Evolutionary conservation across 2,797 vertebrate genomes (phyloP).

Genomic region (Micropoecilia bifurca): DNA sequence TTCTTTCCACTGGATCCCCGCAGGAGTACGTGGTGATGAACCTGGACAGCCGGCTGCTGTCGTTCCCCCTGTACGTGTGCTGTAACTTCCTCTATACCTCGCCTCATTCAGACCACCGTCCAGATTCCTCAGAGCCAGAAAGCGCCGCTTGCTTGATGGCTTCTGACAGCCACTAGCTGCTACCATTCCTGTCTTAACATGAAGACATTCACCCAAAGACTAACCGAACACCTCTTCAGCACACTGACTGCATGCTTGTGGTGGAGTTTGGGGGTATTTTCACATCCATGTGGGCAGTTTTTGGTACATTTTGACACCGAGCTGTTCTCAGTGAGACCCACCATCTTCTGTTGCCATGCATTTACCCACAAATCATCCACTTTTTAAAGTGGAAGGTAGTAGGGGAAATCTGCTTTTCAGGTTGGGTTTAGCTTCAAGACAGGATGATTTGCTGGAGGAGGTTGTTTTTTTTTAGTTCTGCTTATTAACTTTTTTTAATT

Average conservation of each 20-base stretch:
- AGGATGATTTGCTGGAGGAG: constrained; percentile 3
- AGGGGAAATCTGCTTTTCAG: constrained; percentile 1
- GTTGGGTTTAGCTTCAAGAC: neutral
- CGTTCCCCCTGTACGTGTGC: constrained; percentile 95
- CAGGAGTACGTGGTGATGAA: constrained; percentile 98
- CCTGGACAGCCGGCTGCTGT: constrained; percentile 91
- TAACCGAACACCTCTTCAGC: constrained; percentile 34
- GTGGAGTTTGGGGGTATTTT: constrained; percentile 31
- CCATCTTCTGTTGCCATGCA: constrained; percentile 19
- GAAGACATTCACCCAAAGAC: constrained; percentile 37
- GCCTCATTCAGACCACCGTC: constrained; percentile 80
- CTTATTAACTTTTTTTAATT: neutral
- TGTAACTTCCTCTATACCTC: constrained; percentile 97
- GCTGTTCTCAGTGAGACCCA: neutral
- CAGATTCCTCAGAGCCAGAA: constrained; percentile 73
- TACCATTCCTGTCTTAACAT: constrained; percentile 35
- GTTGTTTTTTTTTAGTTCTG: neutral
- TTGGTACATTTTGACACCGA: constrained; percentile 18
- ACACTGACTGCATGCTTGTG: constrained; percentile 54
- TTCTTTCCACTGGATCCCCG: neutral
- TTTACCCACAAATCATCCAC: constrained; percentile 22
- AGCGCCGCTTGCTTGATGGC: constrained; percentile 71
- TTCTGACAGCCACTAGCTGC: constrained; percentile 5
- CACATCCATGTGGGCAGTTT: constrained; percentile 32
- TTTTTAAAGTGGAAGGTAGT: constrained; percentile 12